Evolutionary conservation across 2,113 vertebrate species (phyloP), one percentile per base, ranked within the genome.

Genomic region (Chauna torquata): DNA sequence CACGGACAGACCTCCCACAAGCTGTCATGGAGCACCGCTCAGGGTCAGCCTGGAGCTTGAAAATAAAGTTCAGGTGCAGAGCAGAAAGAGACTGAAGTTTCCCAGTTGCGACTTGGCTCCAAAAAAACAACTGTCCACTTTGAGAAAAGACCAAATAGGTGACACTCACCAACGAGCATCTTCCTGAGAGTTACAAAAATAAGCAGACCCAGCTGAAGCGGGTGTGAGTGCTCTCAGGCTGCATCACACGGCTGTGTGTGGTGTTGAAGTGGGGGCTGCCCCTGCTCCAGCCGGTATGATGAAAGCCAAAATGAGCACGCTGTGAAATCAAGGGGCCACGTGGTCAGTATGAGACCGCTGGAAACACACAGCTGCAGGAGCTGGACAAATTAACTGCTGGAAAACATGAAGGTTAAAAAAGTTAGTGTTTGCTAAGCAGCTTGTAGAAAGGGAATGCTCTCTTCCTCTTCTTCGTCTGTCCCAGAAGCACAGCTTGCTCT

Each of bases 241-340:
- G 64, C 20, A 25, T 34, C 69, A 50, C n/a, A 7, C 16, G 27
- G 4, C n/a, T 54, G 66, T 0, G 3, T 3, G 11, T 0, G 1
- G 13, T 68, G 66, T 57, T 76, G 47, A 36, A 91, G 44, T 6
- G 40, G 44, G 19, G 9, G 25, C 47, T 75, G 68, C 12, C 61
- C 28, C 55, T 58, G 54, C 54, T 22, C 0, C 4, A 64, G 59
- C 19, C 23, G 7, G 12, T 4, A 3, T 2, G 12, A 34, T 1
- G 1, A 4, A 12, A 12, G n/a, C 47, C 59, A 47, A 84, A 66
- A 2, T 8, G 7, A 45, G 50, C 11, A 9, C 8, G n/a, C 59
- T 61, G 40, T 44, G 71, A 94, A 45, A 61, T 16, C 0, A 8
- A 54, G 79, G 76, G 36, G 42, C 15, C 25, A 11, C 40, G 5